Base-by-base conservation (phyloP, 2,797 vertebrate genomes). In the Parauchenoglanis ngamensis region DNA sequence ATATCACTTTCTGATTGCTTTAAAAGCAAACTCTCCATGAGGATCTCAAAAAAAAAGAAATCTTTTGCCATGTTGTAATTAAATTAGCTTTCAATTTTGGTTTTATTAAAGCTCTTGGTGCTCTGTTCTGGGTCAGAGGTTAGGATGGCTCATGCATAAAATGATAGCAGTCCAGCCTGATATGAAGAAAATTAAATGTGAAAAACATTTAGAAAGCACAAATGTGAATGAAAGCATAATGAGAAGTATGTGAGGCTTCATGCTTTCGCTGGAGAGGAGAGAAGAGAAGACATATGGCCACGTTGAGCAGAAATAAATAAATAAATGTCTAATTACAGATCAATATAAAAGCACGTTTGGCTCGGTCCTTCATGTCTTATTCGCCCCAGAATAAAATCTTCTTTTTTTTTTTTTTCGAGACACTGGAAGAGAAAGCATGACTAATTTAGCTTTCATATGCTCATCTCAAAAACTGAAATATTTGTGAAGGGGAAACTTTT, bases 361-460 rank as follows among this genome's bases (percentile, higher is more conserved):
- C 87, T 90, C 52, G 0, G 25, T 80, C 25, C 19, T 73, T n/a
- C 57, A 46, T 56, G 85, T 73, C 35, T 86, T 85, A 73, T 87
- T 88, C 79, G 56, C 72, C n/a, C 35, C 54, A 19, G 77, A 85
- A 84, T 52, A 80, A 49, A 89, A 88, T 85, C 68, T 17, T n/a
- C n/a, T 3, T 56, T 72, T 72, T 63, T 73, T 87, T 54, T 73
- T 40, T 91, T 89, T 91, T 88, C 1, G 31, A 85, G 80, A 86
- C 57, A 83, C 63, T 21, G 21, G 12, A 67, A 28, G n/a, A 10
- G 61, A 3, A 85, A 52, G 75, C 67, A 84, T 85, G 87, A 91
- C 85, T 88, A 88, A 90, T 91, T 89, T 88, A 59, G n/a, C 85
- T 85, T 81, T 87, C 85, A 79, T 90, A 85, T 83, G 56, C 72